Percentiles rank a stretch among this genome's conserved stretches.
Conservation (phyloP, 1,140 invertebrate genomes). For the Eurosta solidaginis region DNA sequence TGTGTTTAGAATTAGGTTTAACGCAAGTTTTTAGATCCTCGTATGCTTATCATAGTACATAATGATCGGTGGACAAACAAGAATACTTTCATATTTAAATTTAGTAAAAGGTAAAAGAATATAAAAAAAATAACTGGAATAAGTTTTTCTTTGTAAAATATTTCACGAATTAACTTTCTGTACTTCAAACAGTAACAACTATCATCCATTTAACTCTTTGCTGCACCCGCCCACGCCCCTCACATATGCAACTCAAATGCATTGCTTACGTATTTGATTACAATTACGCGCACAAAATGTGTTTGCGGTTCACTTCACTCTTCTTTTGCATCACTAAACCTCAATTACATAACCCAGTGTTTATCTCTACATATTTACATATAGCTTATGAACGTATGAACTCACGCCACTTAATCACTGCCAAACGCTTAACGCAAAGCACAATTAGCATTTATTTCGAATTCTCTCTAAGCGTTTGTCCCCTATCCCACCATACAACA, state of each 20-base stretch:
- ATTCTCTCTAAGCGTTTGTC: not conserved
- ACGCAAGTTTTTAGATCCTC: no score
- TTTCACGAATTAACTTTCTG: not conserved
- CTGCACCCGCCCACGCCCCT: no score
- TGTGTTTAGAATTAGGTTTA: no score
- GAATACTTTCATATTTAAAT: no score
- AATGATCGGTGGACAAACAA: no score
- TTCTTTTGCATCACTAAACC: conserved; percentile 7
- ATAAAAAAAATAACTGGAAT: no score
- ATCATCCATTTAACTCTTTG: not conserved
- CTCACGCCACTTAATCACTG: conserved; percentile 14
- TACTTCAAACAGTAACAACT: not conserved
- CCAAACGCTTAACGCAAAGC: conserved; percentile 24
- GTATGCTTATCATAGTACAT: no score
- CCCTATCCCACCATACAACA: not conserved
- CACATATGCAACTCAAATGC: not conserved
- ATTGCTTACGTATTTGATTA: not conserved
- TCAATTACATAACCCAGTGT: not conserved
- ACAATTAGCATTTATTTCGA: conserved; percentile 30
- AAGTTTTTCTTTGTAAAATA: no score
- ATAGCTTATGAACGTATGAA: not conserved
- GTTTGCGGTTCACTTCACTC: not conserved
- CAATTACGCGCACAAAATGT: not conserved
- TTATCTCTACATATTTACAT: not conserved
- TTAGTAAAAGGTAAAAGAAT: no score